Percentiles rank a stretch among this genome's conserved stretches.
Evolutionary conservation across 2,113 vertebrate species (phyloP).

Genomic region (Oxyura jamaicensis): DNA sequence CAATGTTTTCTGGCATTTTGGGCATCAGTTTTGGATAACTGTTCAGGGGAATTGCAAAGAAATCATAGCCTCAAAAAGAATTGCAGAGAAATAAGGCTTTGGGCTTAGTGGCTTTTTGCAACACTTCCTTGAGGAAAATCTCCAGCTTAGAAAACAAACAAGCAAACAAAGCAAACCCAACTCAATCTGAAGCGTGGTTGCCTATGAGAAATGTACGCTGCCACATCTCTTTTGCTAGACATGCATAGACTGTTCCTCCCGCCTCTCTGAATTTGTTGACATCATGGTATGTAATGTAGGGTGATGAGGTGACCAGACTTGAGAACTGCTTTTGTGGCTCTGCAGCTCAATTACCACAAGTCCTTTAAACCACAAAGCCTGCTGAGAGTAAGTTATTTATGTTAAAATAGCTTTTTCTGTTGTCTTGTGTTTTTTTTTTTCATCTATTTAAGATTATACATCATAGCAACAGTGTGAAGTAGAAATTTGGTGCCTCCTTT

Average conservation of each 20-base stretch:
- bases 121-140: not conserved
- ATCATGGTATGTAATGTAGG: not conserved
- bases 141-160: not conserved
- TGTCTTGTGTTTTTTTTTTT: not conserved
- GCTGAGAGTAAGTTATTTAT: not conserved
- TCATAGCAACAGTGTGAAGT: not conserved
- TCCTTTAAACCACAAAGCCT: not conserved
- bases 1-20: not conserved
- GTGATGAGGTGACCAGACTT: not conserved
- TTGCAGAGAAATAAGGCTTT: not conserved
- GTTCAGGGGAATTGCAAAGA: not conserved
- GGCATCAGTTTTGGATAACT: not conserved
- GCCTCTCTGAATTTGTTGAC: not conserved
- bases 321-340: conserved; percentile 19
- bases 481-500: not conserved
- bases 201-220: not conserved
- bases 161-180: no score
- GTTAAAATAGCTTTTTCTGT: conserved; percentile 13
- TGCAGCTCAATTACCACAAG: not conserved
- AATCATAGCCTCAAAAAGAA: not conserved
- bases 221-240: not conserved
- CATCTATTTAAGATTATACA: not conserved
- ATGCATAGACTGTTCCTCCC: not conserved
- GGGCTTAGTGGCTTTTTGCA: not conserved
- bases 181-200: not conserved